Conservation (phyloP, 92 coral and sea anemone species). For the Palythoa heliodiscus region DNA sequence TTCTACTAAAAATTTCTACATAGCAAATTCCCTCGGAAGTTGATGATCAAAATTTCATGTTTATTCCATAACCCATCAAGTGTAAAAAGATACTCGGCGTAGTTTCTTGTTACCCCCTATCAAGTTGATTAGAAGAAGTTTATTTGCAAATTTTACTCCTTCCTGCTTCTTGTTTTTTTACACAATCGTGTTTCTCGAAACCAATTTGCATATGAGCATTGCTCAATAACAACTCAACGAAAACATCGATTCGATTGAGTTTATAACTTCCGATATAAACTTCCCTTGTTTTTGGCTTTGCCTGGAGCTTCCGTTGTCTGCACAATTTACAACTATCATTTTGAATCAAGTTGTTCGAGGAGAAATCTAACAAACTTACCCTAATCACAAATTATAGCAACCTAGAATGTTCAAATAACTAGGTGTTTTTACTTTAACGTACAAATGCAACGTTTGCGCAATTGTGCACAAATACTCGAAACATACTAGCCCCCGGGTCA, state of each 20-base stretch:
- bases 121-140: neutral
- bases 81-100: slow-evolving; percentile 3
- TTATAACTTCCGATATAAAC: slow-evolving; percentile 31
- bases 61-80: slow-evolving; percentile 4
- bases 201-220: slow-evolving; percentile 6
- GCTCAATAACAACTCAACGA: slow-evolving; percentile 26
- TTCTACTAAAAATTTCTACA: neutral
- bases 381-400: neutral
- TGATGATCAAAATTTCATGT: neutral
- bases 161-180: slow-evolving; percentile 3
- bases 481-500: no score
- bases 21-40: neutral
- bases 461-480: slow-evolving; percentile 9
- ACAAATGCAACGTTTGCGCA: neutral
- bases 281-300: slow-evolving; percentile 7
- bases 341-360: slow-evolving; percentile 15
- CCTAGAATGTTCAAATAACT: neutral
- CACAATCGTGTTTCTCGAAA: slow-evolving; percentile 3
- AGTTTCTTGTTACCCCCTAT: slow-evolving; percentile 23
- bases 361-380: neutral
- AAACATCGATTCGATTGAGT: slow-evolving; percentile 11
- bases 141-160: neutral
- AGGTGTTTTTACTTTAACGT: neutral
- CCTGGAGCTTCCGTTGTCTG: neutral
- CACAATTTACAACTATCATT: slow-evolving; percentile 20